Evolutionary conservation across 2,888 invertebrate genomes (phyloP), one percentile per base, ranked within the genome.

Genomic region (Graphium colonna): DNA sequence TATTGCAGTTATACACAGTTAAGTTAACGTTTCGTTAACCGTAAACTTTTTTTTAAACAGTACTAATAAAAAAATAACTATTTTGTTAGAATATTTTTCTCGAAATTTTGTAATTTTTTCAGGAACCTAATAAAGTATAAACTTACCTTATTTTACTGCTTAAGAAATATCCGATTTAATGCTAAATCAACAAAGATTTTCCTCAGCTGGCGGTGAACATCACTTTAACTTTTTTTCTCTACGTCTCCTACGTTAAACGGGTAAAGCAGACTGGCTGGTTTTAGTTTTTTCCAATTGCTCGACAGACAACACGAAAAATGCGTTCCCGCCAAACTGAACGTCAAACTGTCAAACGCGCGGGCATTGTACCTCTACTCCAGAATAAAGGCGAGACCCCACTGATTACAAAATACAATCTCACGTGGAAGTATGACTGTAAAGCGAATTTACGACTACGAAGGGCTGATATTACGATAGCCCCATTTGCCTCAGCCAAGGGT

Each of bases 331-430:
- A 82, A 86, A 83, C 74, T 68, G 78, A 78, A 86, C 82, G 86
- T 88, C 87, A 86, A 85, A 85, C 76, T 79, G 82, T 81, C 82
- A 82, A 81, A 79, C 77, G 76, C 81, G 79, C 77, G 77, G 71
- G 75, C 85, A 85, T 85, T 77, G 80, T 77, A 82, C 82, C 77
- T 79, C 74, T 78, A 74, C 77, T 74, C 74, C 77, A 73, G 82
- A 76, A 79, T 82, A 81, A 79, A 84, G 84, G 79, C 86, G 79
- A 75, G 84, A 82, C 85, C 85, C 79, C 79, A 89, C 88, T 89
- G 88, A 89, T 85, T 85, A 86, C 87, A 82, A 86, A 85, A 86
- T 76, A 79, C 74, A 77, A 75, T 79, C 83, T 88, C 88, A 89
- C 88, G 88, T 89, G 88, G 85, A 80, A 78, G 82, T 64, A 72